Conservation (phyloP, 2,797 vertebrate species). For the Valencia hispanica region DNA sequence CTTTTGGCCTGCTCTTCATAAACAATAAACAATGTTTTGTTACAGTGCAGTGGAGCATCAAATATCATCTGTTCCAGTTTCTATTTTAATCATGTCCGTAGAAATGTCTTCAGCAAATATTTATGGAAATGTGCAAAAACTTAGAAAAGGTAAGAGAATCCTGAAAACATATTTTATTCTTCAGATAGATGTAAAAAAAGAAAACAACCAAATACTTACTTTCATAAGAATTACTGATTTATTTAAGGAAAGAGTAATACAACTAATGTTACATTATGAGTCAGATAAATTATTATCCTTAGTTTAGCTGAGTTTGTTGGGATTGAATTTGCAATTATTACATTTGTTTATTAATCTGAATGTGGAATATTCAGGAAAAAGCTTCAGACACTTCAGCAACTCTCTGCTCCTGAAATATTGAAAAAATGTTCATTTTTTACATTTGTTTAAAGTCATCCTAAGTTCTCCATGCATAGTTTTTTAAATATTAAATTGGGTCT, state of each 20-base stretch:
- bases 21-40: not conserved
- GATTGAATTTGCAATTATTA: not conserved
- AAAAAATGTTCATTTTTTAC: not conserved
- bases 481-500: not conserved
- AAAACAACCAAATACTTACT: no score
- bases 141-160: not conserved
- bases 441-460: not conserved
- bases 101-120: not conserved
- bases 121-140: not conserved
- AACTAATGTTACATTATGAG: not conserved
- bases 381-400: not conserved
- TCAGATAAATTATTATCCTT: not conserved
- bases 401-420: not conserved
- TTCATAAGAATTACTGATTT: no score
- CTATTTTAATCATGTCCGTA: not conserved
- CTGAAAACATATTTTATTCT: not conserved
- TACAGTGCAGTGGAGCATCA: not conserved
- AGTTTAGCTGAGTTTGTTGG: not conserved
- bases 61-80: not conserved
- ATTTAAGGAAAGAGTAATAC: not conserved
- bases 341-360: not conserved
- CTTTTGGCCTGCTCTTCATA: not conserved
- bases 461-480: not conserved
- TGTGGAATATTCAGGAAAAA: not conserved
- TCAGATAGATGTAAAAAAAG: no score